Percentiles rank a stretch among this genome's conserved stretches.
Conservation (phyloP, 2,113 vertebrate genomes). For the Clupea harengus region DNA sequence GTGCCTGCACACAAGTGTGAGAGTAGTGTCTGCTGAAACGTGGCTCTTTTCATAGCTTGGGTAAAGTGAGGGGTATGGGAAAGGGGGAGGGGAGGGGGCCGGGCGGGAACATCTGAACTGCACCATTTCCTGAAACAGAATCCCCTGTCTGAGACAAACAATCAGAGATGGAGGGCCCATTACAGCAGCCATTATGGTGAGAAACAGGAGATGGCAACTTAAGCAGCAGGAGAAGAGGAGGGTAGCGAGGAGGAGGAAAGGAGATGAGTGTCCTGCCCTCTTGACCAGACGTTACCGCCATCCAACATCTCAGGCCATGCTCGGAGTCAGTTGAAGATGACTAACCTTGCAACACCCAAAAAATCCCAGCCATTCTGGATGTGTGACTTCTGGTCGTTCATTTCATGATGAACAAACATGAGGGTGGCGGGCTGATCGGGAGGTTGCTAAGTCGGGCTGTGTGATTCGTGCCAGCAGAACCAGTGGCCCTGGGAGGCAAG, state of each 20-base stretch:
- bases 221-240: neutral
- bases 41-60: slow-evolving; percentile 36
- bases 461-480: neutral
- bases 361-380: neutral
- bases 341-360: neutral
- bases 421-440: neutral
- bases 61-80: neutral
- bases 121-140: slow-evolving; percentile 61
- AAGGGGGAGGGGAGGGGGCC: neutral
- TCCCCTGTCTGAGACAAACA: slow-evolving; percentile 56
- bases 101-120: slow-evolving; percentile 48
- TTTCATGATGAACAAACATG: neutral
- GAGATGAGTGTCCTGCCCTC: neutral
- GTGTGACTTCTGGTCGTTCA: neutral
- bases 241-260: neutral
- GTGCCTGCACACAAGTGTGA: slow-evolving; percentile 16
- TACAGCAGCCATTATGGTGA: slow-evolving; percentile 52
- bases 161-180: slow-evolving; percentile 53
- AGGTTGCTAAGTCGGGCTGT: neutral
- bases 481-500: neutral
- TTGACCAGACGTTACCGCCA: neutral
- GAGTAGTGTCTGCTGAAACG: slow-evolving; percentile 22
- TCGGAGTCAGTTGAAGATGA: neutral
- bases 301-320: neutral
- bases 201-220: slow-evolving; percentile 44